phyloP scores from a whole-genome alignment of 2,888 invertebrate species.

The Eutolmus rufibarbis region DNA sequence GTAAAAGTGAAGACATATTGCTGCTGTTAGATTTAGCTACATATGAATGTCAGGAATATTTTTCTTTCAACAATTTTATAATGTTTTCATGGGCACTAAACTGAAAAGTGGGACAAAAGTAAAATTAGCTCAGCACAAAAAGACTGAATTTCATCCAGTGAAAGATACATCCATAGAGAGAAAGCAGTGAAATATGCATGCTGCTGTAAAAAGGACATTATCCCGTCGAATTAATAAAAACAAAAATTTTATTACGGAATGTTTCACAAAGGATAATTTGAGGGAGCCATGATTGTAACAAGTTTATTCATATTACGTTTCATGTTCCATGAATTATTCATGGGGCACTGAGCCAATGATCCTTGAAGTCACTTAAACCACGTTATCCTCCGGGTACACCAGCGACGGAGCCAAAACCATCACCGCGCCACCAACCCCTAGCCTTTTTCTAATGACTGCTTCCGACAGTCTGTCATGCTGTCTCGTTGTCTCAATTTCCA shows the following conservation, averaged over 20 bases:
- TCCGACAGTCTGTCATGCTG: constrained; percentile 38
- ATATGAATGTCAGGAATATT: background rate
- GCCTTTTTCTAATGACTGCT: constrained; percentile 31
- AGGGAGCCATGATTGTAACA: constrained; percentile 32
- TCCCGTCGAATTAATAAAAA: background rate
- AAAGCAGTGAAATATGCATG: background rate
- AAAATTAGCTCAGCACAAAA: background rate
- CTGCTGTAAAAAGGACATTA: background rate
- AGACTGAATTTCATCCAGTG: background rate
- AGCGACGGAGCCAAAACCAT: background rate
- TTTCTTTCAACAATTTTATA: background rate
- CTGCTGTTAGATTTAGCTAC: too few relatives aligned
- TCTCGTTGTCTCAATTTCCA: constrained; percentile 41
- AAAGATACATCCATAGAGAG: background rate
- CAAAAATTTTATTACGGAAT: constrained; percentile 24
- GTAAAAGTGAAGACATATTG: too few relatives aligned
- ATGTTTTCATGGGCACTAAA: background rate
- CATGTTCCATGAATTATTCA: constrained; percentile 37
- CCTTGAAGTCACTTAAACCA: constrained; percentile 38
- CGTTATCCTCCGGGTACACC: constrained; percentile 29
- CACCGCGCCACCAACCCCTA: background rate
- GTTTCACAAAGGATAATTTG: constrained; percentile 24
- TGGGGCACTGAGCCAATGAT: constrained; percentile 32
- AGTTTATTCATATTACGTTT: constrained; percentile 34
- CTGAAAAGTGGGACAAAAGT: background rate